Evolutionary conservation across 2,888 invertebrate species (phyloP).

Genomic region (Monochamus alternatus): DNA sequence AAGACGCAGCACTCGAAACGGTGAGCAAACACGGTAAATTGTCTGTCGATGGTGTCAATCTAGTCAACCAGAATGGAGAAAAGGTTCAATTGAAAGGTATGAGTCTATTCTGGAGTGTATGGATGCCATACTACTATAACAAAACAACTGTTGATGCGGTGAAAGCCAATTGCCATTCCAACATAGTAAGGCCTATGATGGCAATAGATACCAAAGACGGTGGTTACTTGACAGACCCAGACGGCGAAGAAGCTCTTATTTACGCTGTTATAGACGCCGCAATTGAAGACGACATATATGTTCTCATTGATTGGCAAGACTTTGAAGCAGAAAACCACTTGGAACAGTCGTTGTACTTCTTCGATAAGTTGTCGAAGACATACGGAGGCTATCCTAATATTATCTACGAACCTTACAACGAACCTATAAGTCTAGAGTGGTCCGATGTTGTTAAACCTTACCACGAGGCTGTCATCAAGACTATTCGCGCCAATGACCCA

Average conservation of each 20-base stretch:
- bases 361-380: neutral
- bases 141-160: neutral
- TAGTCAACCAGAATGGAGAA: neutral
- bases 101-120: constrained; percentile 1
- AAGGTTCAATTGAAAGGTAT: constrained; percentile 4
- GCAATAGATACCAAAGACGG: neutral
- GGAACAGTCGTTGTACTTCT: neutral
- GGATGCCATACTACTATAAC: constrained; percentile 1
- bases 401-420: constrained; percentile 3
- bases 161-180: neutral
- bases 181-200: constrained; percentile 1
- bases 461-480: neutral
- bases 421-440: neutral
- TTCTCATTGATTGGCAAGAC: neutral
- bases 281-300: neutral
- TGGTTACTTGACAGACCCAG: neutral
- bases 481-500: constrained; percentile 4
- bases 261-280: neutral
- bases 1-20: neutral
- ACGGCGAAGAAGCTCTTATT: neutral
- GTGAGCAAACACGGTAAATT: neutral
- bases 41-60: neutral
- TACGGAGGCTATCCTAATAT: constrained; percentile 2
- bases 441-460: neutral
- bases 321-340: constrained; percentile 6